phyloP scores from a whole-genome alignment of 2,113 vertebrate species.

The Pycnonotus jocosus region DNA sequence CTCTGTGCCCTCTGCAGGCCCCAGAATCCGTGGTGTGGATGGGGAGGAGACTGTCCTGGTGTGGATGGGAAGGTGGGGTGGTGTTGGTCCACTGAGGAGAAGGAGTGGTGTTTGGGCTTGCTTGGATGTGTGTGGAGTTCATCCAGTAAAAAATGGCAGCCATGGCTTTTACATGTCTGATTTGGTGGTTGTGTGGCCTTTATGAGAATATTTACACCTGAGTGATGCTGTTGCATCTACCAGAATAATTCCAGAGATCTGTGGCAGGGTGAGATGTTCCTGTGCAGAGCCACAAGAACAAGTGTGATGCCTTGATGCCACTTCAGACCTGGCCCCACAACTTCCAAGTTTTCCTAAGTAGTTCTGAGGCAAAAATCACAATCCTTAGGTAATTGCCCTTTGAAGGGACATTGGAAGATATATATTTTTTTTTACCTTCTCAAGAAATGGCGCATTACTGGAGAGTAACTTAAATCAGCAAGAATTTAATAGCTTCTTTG shows the following conservation, averaged over 20 bases:
- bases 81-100: neutral
- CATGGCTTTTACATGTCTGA: rapidly evolving
- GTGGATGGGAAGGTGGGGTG: neutral
- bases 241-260: neutral
- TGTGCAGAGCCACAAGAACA: neutral
- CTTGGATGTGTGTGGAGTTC: neutral
- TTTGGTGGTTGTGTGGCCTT: neutral
- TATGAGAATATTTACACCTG: neutral
- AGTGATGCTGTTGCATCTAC: rapidly evolving
- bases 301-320: neutral
- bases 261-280: neutral
- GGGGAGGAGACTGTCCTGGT: rapidly evolving
- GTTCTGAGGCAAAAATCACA: neutral
- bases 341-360: neutral
- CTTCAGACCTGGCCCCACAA: neutral
- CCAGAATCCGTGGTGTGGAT: rapidly evolving
- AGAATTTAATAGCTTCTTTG: neutral
- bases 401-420: neutral
- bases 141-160: neutral
- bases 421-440: neutral
- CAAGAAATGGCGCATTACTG: rapidly evolving
- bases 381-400: neutral
- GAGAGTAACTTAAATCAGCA: neutral
- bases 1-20: neutral
- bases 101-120: neutral